Base-by-base conservation (phyloP, 2,797 vertebrate species). In the Lateolabrax maculatus region DNA sequence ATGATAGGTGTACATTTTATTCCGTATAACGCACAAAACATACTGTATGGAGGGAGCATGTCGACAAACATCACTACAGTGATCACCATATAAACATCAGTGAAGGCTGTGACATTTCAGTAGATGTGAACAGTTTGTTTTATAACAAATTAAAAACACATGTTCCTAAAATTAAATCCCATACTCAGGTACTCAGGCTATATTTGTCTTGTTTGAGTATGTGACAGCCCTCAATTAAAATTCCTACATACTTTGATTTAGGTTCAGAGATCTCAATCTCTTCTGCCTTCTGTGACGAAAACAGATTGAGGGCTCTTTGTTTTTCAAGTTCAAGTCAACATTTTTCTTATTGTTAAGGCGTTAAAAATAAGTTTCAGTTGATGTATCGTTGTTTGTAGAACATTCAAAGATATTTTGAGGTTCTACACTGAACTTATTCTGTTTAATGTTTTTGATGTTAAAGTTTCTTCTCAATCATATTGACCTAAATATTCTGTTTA, bases 401-500 rank as follows among this genome's bases (percentile, higher is more conserved):
- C 51, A 51, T 56, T 71, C 29, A 75, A 48, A 75, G 39, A 65
- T 71, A 53, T 69, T 81, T 70, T 80, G 51, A 80, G 51, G 39
- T 72, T 66, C 27, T 77, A 12, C 21, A 37, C 55, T 46, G 8
- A 90, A 80, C 48, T 77, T 56, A 80, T 88, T 88, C 83, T 63
- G 60, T 89, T 91, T 82, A 71, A 84, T 87, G 72, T 81, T 79
- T 86, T 79, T 71, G 56, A 79, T 57, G 44, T 71, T 75, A 48
- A 72, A 63, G 25, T 75, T 84, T 79, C 66, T 29, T 77, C 27
- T 74, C 81, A 73, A 63, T 86, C 75, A 63, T 69, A 68, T 53
- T 80, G 83, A 90, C 86, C 83, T 78, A 88, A 75, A 88, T 91
- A 89, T 90, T 87, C 83, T 71, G 68, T 90, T 88, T 87, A 68